These are phyloP conservation scores for Torymus auratus DNA, from an alignment of 2,888 invertebrate species.

Conservation along the genomic window DNA sequence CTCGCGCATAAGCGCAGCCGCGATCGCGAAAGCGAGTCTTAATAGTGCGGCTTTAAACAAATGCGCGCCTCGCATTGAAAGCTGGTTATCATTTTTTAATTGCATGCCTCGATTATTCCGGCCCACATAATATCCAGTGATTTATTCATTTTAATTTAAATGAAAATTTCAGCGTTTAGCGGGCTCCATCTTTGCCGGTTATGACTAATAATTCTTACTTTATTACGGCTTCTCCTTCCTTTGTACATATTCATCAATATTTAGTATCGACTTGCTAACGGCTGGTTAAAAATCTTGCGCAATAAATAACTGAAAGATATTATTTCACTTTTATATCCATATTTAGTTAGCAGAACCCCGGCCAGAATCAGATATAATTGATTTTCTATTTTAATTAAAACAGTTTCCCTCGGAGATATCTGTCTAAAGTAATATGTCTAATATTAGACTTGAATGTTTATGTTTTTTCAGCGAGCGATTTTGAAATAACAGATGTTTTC, in stretches of 20 bases:
- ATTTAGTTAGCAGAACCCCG: too few species aligned
- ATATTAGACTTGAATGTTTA: not conserved
- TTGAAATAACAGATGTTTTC: constrained; percentile 11
- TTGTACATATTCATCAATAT: not conserved
- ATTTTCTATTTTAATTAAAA: too few species aligned
- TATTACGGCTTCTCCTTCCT: not conserved
- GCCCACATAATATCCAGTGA: not conserved
- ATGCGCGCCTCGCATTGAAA: not conserved
- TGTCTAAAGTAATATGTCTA: too few species aligned
- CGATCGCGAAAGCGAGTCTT: not conserved
- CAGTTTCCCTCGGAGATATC: too few species aligned
- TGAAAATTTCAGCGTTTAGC: not conserved
- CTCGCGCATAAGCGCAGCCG: constrained; percentile 1
- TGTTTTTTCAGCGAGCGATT: not conserved
- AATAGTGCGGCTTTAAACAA: too few species aligned
- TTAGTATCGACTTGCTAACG: not conserved
- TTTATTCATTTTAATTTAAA: constrained; percentile 24
- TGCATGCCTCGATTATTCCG: not conserved
- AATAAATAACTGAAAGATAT: too few species aligned
- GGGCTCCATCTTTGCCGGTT: too few species aligned
- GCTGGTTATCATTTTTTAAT: constrained; percentile 5
- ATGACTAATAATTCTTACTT: not conserved
- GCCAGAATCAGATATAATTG: too few species aligned
- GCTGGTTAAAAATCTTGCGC: too few species aligned
- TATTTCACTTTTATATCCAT: too few species aligned